These are phyloP conservation scores for Alitta virens DNA, from an alignment of 2,888 invertebrate genomes.

Conservation along the genomic window DNA sequence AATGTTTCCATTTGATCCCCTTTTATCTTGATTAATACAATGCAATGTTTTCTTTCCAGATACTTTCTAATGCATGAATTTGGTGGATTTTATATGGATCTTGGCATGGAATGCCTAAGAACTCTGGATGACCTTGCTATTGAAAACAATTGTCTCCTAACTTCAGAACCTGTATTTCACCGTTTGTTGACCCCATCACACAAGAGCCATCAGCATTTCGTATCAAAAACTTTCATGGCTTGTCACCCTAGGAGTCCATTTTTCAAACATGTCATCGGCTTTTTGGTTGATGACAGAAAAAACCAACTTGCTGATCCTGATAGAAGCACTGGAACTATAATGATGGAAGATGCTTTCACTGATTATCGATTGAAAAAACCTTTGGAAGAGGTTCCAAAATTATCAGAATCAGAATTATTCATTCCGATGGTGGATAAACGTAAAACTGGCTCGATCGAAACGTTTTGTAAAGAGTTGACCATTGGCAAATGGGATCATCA, in stretches of 20 bases:
- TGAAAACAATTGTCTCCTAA: constrained; percentile 24
- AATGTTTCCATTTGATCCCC: too few relatives aligned
- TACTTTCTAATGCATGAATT: constrained; percentile 28
- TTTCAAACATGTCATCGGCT: constrained; percentile 19
- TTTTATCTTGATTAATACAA: too few relatives aligned
- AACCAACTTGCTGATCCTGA: too few relatives aligned
- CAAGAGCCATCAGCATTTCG: constrained; percentile 12
- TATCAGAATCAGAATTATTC: too few relatives aligned
- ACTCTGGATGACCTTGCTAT: constrained; percentile 23
- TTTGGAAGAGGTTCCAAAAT: too few relatives aligned
- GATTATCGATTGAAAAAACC: too few relatives aligned
- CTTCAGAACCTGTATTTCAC: constrained; percentile 29
- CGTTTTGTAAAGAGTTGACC: too few relatives aligned
- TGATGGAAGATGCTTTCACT: too few relatives aligned
- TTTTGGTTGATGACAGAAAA: constrained; percentile 4
- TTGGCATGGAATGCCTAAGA: constrained; percentile 26
- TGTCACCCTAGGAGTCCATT: constrained; percentile 26
- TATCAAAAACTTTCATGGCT: constrained; percentile 27
- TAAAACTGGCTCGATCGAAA: too few relatives aligned
- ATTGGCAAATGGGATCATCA: too few relatives aligned
- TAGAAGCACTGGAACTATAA: too few relatives aligned
- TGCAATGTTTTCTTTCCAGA: constrained; percentile 27
- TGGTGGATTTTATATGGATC: constrained; percentile 32
- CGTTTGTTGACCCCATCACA: constrained; percentile 20
- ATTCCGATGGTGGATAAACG: too few relatives aligned